These are phyloP conservation scores for Hyla sarda DNA, from an alignment of 2,113 vertebrate species.

Conservation along the genomic window DNA sequence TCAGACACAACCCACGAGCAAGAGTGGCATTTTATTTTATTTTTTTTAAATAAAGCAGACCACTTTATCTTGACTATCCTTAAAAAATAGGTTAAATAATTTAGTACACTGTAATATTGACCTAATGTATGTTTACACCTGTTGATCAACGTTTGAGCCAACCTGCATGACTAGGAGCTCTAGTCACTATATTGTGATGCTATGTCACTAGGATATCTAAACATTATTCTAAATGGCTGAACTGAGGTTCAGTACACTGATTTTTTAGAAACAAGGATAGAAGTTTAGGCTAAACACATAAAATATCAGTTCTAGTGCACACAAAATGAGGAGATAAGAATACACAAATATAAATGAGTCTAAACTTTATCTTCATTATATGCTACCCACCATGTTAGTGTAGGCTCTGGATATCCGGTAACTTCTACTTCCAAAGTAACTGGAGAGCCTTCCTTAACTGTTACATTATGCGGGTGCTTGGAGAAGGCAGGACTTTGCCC, in stretches of 20 bases:
- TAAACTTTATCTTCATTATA: constrained; percentile 77
- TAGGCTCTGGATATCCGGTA: constrained; percentile 88
- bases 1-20: no score
- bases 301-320: constrained; percentile 41
- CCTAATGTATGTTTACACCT: background rate
- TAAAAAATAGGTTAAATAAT: no score
- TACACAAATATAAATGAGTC: background rate
- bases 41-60: no score
- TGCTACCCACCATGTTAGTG: constrained; percentile 95
- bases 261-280: background rate
- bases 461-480: constrained; percentile 85
- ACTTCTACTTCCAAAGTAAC: constrained; percentile 97
- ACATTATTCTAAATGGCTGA: background rate
- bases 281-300: constrained; percentile 22
- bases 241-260: background rate
- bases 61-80: no score
- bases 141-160: background rate
- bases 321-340: constrained; percentile 28
- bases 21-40: no score
- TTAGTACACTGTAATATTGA: background rate
- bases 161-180: background rate
- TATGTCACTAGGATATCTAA: background rate
- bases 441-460: constrained; percentile 88
- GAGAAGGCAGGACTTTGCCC: constrained; percentile 84
- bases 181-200: background rate